Evolutionary conservation across 2,888 invertebrate species (phyloP).

Genomic region (Pomacea canaliculata): DNA sequence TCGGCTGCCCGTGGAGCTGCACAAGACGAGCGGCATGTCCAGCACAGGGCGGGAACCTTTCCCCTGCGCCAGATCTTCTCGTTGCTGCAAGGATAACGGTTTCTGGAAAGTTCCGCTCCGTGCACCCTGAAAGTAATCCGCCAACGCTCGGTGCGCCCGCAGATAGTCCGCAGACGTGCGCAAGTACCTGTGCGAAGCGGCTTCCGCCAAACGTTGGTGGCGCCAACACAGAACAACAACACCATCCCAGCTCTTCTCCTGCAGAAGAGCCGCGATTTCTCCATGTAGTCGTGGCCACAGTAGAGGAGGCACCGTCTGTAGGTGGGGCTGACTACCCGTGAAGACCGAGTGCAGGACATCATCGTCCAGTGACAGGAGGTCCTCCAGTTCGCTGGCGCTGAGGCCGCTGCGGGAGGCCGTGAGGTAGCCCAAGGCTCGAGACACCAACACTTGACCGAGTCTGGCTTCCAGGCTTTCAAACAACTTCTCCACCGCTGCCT

Average conservation of each 20-base stretch:
- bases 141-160: constrained; percentile 52
- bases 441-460: constrained; percentile 49
- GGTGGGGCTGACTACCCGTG: constrained; percentile 51
- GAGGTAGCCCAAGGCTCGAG: constrained; percentile 52
- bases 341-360: constrained; percentile 51
- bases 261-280: constrained; percentile 22
- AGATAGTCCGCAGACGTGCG: constrained; percentile 5
- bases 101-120: constrained; percentile 60
- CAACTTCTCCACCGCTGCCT: constrained; percentile 50
- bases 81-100: constrained; percentile 51
- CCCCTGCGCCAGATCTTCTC: constrained; percentile 43
- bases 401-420: constrained; percentile 54
- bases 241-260: constrained; percentile 45
- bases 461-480: constrained; percentile 52
- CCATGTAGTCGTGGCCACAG: constrained; percentile 42
- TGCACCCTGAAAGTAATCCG: constrained; percentile 62
- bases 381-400: constrained; percentile 60
- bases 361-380: constrained; percentile 61
- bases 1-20: constrained; percentile 34
- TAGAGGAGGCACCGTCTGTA: constrained; percentile 56
- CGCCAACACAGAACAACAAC: constrained; percentile 58
- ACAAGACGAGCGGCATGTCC: constrained; percentile 56
- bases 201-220: constrained; percentile 51
- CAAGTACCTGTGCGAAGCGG: constrained; percentile 47
- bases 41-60: constrained; percentile 58